phyloP scores from a whole-genome alignment of 2,113 vertebrate species.

The Erinaceus europaeus region DNA sequence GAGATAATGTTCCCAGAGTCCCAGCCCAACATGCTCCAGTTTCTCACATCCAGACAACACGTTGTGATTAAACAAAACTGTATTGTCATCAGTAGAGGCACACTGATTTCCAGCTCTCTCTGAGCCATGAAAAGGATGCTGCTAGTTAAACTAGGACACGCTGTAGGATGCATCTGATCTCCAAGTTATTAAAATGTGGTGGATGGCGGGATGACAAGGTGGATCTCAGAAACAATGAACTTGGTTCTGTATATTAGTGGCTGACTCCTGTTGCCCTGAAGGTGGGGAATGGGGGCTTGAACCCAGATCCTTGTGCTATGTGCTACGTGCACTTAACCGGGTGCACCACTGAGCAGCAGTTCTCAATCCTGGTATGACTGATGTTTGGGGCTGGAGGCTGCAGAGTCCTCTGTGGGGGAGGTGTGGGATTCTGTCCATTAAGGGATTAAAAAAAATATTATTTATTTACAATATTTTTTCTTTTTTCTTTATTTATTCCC shows the following conservation, averaged over 20 bases:
- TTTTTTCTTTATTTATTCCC: too few species aligned
- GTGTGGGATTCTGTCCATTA: too few species aligned
- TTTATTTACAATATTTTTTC: too few species aligned
- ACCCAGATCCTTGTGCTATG: too few species aligned
- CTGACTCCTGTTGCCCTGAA: too few species aligned
- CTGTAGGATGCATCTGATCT: not conserved
- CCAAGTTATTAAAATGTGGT: not conserved
- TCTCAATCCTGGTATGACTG: accelerated
- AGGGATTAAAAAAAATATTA: too few species aligned
- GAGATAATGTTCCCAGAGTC: not conserved
- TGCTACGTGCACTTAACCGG: too few species aligned
- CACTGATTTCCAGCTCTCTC: too few species aligned
- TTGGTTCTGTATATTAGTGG: accelerated
- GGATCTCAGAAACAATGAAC: not conserved
- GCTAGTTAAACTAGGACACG: not conserved
- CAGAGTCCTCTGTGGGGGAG: not conserved
- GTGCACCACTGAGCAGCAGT: not conserved
- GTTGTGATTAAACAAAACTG: not conserved
- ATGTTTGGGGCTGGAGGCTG: not conserved
- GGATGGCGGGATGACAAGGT: not conserved
- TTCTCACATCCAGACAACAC: not conserved
- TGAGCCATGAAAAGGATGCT: not conserved
- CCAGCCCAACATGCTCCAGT: not conserved
- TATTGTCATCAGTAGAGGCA: not conserved
- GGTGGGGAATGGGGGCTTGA: too few species aligned